phyloP scores from a whole-genome alignment of 2,888 invertebrate genomes.

The Drosophila yooni region DNA sequence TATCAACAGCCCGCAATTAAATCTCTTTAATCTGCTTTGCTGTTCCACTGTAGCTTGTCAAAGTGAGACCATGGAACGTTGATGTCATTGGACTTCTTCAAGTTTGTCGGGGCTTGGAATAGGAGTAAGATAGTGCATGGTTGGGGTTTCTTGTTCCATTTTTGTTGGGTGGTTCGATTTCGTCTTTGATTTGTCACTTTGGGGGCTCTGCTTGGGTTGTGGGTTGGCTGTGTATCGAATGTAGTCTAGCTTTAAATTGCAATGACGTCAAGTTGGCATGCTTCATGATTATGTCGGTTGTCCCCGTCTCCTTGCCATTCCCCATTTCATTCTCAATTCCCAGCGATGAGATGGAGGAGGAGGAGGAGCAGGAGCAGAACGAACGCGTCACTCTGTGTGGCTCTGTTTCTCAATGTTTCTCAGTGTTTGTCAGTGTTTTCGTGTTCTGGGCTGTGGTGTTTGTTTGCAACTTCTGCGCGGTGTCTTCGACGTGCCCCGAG shows the following conservation, averaged over 20 bases:
- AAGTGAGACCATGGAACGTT: conserved; percentile 35
- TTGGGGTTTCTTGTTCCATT: conserved; percentile 8
- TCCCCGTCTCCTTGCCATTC: conserved; percentile 24
- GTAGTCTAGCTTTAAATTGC: conserved; percentile 74
- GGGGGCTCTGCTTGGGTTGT: conserved; percentile 28
- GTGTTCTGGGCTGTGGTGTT: conserved; percentile 20
- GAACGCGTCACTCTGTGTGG: conserved; percentile 29
- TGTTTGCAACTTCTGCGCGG: conserved; percentile 43
- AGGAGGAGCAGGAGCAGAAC: conserved; percentile 1
- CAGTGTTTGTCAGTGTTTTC: background rate
- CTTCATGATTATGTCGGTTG: conserved; percentile 66
- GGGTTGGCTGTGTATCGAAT: conserved; percentile 51
- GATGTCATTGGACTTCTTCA: conserved; percentile 66
- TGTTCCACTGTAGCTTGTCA: conserved; percentile 56
- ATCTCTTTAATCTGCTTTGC: no score
- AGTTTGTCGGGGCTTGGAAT: conserved; percentile 19
- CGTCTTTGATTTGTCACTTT: conserved; percentile 63
- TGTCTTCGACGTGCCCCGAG: conserved; percentile 54
- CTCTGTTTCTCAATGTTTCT: conserved; percentile 6
- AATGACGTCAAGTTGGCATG: conserved; percentile 79
- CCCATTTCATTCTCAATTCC: conserved; percentile 23
- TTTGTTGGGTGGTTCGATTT: conserved; percentile 58
- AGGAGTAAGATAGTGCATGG: conserved; percentile 11
- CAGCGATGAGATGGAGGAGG: background rate
- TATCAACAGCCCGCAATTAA: background rate